phyloP scores from a whole-genome alignment of 1,140 invertebrate species.

The Eciton burchellii region DNA sequence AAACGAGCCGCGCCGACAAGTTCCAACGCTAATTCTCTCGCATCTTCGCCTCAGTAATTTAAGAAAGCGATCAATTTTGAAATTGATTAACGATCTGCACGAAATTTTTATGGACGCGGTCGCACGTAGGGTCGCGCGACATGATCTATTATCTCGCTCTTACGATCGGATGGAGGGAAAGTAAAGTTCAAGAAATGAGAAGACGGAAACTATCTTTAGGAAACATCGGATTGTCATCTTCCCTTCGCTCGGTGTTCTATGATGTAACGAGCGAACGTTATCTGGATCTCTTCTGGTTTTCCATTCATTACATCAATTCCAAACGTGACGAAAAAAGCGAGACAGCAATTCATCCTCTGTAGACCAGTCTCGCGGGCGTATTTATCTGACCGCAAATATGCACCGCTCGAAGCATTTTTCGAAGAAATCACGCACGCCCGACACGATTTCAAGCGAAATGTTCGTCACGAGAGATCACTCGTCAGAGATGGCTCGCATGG shows the following conservation, averaged over 20 bases:
- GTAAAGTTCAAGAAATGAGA: too few relatives aligned
- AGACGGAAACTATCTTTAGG: neutral
- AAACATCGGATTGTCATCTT: neutral
- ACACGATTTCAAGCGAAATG: neutral
- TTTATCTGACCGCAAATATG: slow-evolving; percentile 44
- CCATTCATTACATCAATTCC: slow-evolving; percentile 11
- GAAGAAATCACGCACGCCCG: slow-evolving; percentile 10
- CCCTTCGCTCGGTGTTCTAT: neutral
- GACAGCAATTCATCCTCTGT: slow-evolving; percentile 10
- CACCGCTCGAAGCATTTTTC: slow-evolving; percentile 32
- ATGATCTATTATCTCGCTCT: too few relatives aligned
- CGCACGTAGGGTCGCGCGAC: too few relatives aligned
- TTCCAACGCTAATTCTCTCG: neutral
- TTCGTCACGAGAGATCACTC: slow-evolving; percentile 11
- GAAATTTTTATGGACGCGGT: too few relatives aligned
- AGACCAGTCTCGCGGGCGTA: neutral
- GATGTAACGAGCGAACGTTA: neutral
- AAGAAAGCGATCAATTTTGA: neutral
- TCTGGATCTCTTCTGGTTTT: slow-evolving; percentile 27
- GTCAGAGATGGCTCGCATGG: neutral
- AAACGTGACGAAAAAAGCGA: slow-evolving; percentile 21
- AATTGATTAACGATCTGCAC: too few relatives aligned
- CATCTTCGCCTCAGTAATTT: neutral
- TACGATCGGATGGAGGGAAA: too few relatives aligned
- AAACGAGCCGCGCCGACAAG: neutral